Evolutionary conservation across 2,888 invertebrate genomes (phyloP).

Genomic region (Didymodactylos carnosus): DNA sequence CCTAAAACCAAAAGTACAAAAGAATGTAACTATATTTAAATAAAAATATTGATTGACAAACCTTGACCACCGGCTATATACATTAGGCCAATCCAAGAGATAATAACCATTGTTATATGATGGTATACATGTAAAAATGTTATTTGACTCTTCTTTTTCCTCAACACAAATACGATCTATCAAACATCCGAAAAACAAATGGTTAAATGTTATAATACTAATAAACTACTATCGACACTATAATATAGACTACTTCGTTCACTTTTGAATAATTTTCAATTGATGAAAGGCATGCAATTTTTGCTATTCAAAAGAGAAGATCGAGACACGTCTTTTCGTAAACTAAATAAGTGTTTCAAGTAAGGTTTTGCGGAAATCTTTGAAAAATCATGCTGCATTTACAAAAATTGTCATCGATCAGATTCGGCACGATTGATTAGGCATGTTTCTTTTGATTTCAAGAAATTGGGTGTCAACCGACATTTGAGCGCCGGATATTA

Average conservation of each 20-base stretch:
- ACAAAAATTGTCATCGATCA: too few relatives aligned
- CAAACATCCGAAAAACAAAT: background rate
- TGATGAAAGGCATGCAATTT: too few relatives aligned
- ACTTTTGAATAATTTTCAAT: background rate
- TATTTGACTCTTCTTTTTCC: conserved; percentile 34
- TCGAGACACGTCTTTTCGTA: too few relatives aligned
- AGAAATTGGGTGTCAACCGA: too few relatives aligned
- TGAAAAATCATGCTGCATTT: too few relatives aligned
- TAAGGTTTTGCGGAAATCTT: too few relatives aligned
- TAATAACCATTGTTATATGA: conserved; percentile 35
- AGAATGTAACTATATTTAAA: background rate
- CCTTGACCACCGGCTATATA: conserved; percentile 35
- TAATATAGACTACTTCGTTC: background rate
- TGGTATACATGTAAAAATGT: conserved; percentile 35
- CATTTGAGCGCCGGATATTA: too few relatives aligned
- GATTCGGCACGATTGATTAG: too few relatives aligned
- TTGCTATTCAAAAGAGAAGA: too few relatives aligned
- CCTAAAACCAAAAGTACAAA: background rate
- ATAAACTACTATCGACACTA: background rate
- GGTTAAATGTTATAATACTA: background rate
- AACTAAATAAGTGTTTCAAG: too few relatives aligned
- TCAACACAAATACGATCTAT: conserved; percentile 30
- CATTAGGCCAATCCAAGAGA: conserved; percentile 34
- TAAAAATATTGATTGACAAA: conserved; percentile 19
- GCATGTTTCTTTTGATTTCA: too few relatives aligned